Percentiles rank a stretch among this genome's conserved stretches.
These are phyloP conservation scores for Uromys caudimaculatus DNA, from an alignment of 2,797 vertebrate species.

Conservation along the genomic window DNA sequence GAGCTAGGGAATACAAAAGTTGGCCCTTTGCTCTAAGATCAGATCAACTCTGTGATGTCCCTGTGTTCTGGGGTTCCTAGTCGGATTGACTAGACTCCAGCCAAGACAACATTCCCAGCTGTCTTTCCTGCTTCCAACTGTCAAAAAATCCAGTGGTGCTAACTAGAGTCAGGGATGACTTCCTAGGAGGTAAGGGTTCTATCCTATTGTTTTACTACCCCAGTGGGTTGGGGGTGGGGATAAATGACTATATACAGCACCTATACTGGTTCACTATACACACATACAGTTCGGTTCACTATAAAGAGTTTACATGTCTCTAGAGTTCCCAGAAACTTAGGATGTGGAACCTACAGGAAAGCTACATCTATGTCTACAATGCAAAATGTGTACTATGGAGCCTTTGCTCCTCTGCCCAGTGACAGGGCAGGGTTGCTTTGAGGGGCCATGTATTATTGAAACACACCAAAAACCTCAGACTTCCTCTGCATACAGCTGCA, in stretches of 20 bases:
- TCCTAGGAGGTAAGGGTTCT: background rate
- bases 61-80: background rate
- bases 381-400: background rate
- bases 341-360: background rate
- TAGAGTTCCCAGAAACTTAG: background rate
- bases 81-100: background rate
- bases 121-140: background rate
- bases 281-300: fast-evolving
- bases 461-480: background rate
- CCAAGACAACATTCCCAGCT: background rate
- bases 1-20: background rate
- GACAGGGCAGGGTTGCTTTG: background rate
- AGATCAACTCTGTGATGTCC: background rate
- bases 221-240: background rate
- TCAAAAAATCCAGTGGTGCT: background rate
- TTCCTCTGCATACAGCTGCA: background rate
- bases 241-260: background rate
- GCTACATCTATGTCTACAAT: background rate
- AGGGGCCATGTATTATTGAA: background rate
- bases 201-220: background rate
- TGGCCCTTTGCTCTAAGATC: background rate
- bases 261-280: background rate
- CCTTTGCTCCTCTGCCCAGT: fast-evolving
- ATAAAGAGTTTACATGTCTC: too few species aligned
- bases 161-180: background rate